Evolutionary conservation across 2,113 vertebrate genomes (phyloP), one percentile per base, ranked within the genome.

Genomic region (Eonycteris spelaea): DNA sequence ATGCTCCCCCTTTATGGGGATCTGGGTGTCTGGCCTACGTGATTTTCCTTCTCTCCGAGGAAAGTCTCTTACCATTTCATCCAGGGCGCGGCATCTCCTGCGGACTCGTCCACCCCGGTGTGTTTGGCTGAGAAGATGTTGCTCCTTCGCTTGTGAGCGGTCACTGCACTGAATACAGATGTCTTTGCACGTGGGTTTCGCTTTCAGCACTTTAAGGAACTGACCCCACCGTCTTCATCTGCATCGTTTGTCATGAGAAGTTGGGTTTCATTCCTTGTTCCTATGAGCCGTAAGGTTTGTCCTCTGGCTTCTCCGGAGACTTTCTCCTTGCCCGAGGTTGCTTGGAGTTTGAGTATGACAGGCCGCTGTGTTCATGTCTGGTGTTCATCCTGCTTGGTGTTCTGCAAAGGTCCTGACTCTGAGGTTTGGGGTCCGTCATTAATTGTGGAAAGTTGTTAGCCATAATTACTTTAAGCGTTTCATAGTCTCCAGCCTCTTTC

Each of bases 241-340:
- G 5, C 4, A 0, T 4, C 33, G 14, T 22, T 53, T 6, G 51
- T 18, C 51, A 14, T 3, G 70, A 87, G 63, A 83, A 19, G 9
- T 7, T 7, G 15, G 12, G 14, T 2, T 4, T 7, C 21, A 38
- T 26, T 53, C 9, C 35, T 28, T 15, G 9, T 2, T 48, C 18
- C 9, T 43, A 1, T 0, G 6, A 3, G 3, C 3, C 3, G 0
- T 1, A 2, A 5, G 38, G 4, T 5, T n/a, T 61, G 30, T 1
- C 3, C 35, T n/a, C 26, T 33, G 2, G 5, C 10, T 88, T 33
- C 12, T 22, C 55, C 8, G 18, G 51, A 35, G 38, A 13, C 40
- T 43, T 38, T 43, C 26, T 68, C 43, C 63, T 12, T 45, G 40
- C 26, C 68, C 53, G 33, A 33, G 28, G 5, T 13, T n/a, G 78